Base-by-base conservation (phyloP, 2,888 invertebrate genomes). In the Ceratothoa steindachneri region DNA sequence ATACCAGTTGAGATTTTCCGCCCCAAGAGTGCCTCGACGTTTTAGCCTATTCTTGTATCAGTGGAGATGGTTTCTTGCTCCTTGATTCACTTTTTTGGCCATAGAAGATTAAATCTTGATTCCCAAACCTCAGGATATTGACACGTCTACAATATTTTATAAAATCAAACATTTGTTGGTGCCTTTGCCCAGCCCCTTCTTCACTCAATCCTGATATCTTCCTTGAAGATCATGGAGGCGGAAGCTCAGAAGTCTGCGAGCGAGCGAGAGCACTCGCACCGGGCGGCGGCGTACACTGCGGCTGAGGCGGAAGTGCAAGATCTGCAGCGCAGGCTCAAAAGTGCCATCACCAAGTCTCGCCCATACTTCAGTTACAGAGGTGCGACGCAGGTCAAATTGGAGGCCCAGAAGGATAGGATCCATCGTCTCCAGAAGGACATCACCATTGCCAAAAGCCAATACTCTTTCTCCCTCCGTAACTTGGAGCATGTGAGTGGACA, bases 191-290 rank as follows among this genome's bases (percentile, higher is more conserved):
- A n/a, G n/a, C n/a, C n/a, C n/a, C n/a, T n/a, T n/a, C n/a, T n/a
- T n/a, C n/a, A n/a, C n/a, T n/a, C n/a, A n/a, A n/a, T n/a, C n/a
- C n/a, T n/a, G n/a, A n/a, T n/a, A n/a, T n/a, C n/a, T n/a, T n/a
- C n/a, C n/a, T n/a, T n/a, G n/a, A n/a, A 91, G 91, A 93, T 96
- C 29, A 94, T 92, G 90, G 95, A 95, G 82, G 95, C 96, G 0
- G 96, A 95, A 84, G 91, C 90, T 82, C 90, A 93, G 82, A 95
- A 95, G 84, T 90, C 94, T 4, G 92, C 91, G 81, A 92, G 93
- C 83, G 94, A 93, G 74, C 87, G 92, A 7, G 94, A 95, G 83
- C 96, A 97, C 84, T 91, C 92, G 83, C 88, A 88, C 82, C 89
- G 89, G 82, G 92, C 95, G 0, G 88, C 88, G n/a, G 86, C 90